Evolutionary conservation across 2,113 vertebrate species (phyloP), one percentile per base, ranked within the genome.

Genomic region (Chaenogobius annularis): DNA sequence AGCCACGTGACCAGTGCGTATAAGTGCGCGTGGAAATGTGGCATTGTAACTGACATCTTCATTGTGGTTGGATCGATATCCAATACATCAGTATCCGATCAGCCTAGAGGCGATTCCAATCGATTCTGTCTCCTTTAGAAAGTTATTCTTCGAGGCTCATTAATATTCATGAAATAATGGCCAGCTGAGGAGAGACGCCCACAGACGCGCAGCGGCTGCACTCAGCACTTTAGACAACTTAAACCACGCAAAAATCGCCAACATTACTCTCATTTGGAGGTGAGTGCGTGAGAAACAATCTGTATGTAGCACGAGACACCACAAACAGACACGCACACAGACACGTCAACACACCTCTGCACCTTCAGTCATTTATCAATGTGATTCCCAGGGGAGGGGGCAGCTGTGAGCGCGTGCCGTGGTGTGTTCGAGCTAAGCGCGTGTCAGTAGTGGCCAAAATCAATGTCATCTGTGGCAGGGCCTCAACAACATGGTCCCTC

Each of bases 121-220:
- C 81, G 85, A 91, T 86, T 37, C 44, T 23, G 43, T 69, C 66
- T 63, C 59, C 73, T 84, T 77, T 71, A 2, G 70, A 80, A 78
- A 73, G 56, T 77, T 63, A 66, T 80, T 71, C 78, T 79, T 61
- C 48, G 19, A 64, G 72, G 64, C 70, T 89, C 90, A 92, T 91
- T 88, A 91, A 92, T 92, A 92, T 79, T 90, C 90, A 93, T 92
- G 86, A 92, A 85, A 61, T 73, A n/a, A 77, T 66, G 81, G 81
- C 75, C 63, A 77, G 47, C 20, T 35, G 80, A 73, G 79, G 66
- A 67, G 44, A 35, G 65, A 46, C 11, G 5, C 46, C 15, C 56
- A 44, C 56, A 62, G 35, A 54, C 43, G 72, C 46, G 73, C 9
- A 44, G 55, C 31, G 46, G 52, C 11, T 8, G 15, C 54, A 55